Conservation (phyloP, 2,797 vertebrate genomes). For the Pogonophryne albipinna region DNA sequence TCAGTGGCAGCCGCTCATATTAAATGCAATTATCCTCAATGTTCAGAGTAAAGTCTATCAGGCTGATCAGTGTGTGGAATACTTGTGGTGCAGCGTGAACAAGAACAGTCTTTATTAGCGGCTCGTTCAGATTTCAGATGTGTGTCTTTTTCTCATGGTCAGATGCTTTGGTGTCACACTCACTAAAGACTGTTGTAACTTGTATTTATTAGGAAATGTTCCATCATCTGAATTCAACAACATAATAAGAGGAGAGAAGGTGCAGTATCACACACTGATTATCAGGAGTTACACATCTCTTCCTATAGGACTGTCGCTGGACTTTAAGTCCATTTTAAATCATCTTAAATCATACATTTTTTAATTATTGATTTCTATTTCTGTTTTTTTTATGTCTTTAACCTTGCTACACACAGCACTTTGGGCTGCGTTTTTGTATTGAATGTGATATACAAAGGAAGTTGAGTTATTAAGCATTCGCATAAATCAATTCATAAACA, state of each 20-base stretch:
- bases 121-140: conserved; percentile 11
- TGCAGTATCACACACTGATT: not conserved
- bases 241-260: not conserved
- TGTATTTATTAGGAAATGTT: not conserved
- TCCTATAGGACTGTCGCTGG: too few species aligned
- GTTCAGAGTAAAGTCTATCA: conserved; percentile 11
- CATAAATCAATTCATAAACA: too few species aligned
- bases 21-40: conserved; percentile 37
- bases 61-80: conserved; percentile 11
- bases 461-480: not conserved
- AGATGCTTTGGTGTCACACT: not conserved
- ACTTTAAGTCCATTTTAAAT: too few species aligned
- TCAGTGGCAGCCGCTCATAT: conserved; percentile 9
- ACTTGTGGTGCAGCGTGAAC: conserved; percentile 13
- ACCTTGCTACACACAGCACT: too few species aligned
- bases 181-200: not conserved
- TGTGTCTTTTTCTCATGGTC: not conserved
- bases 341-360: too few species aligned
- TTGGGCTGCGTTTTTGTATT: too few species aligned
- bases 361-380: too few species aligned
- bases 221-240: not conserved
- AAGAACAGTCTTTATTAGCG: conserved; percentile 17
- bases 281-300: not conserved
- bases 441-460: too few species aligned
- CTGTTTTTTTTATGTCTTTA: too few species aligned